Conservation (phyloP, 2,888 invertebrate species). For the Venusia cambrica region DNA sequence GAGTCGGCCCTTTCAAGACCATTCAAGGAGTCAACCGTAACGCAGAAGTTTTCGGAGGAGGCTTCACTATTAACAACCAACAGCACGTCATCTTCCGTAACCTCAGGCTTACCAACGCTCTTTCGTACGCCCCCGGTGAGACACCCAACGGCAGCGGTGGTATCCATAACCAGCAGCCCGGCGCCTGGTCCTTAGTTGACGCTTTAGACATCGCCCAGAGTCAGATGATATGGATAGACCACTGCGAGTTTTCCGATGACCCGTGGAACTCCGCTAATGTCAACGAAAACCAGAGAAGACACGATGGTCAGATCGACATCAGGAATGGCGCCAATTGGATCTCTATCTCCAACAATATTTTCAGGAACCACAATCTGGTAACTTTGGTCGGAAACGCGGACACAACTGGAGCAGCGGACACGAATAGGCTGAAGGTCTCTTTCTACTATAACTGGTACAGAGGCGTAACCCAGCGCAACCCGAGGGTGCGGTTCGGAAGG, state of each 20-base stretch:
- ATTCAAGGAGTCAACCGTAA: conserved; percentile 20
- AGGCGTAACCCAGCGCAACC: conserved; percentile 24
- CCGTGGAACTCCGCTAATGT: conserved; percentile 20
- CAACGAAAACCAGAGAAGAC: conserved; percentile 12
- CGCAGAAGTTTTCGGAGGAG: conserved; percentile 23
- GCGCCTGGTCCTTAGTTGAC: conserved; percentile 23
- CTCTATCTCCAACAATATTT: conserved; percentile 26
- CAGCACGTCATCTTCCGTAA: conserved; percentile 25
- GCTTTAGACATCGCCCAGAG: conserved; percentile 9
- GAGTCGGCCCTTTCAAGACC: conserved; percentile 21
- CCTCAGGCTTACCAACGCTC: conserved; percentile 22
- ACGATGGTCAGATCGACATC: conserved; percentile 27
- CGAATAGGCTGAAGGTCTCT: conserved; percentile 16
- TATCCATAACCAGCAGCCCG: conserved; percentile 3
- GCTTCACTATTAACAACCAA: conserved; percentile 15
- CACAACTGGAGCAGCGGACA: conserved; percentile 21
- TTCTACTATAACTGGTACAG: conserved; percentile 21
- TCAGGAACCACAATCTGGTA: conserved; percentile 27
- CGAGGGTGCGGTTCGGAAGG: conserved; percentile 20
- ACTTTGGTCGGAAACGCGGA: conserved; percentile 23
- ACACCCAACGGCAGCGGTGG: conserved; percentile 20
- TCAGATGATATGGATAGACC: conserved; percentile 24
- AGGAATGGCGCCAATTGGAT: conserved; percentile 24
- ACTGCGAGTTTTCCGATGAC: conserved; percentile 26
- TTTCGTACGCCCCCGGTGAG: conserved; percentile 23